Percentiles rank a stretch among this genome's conserved stretches.
These are phyloP conservation scores for Anthopleura xanthogrammica DNA, from an alignment of 92 coral and sea anemone species.

Conservation along the genomic window DNA sequence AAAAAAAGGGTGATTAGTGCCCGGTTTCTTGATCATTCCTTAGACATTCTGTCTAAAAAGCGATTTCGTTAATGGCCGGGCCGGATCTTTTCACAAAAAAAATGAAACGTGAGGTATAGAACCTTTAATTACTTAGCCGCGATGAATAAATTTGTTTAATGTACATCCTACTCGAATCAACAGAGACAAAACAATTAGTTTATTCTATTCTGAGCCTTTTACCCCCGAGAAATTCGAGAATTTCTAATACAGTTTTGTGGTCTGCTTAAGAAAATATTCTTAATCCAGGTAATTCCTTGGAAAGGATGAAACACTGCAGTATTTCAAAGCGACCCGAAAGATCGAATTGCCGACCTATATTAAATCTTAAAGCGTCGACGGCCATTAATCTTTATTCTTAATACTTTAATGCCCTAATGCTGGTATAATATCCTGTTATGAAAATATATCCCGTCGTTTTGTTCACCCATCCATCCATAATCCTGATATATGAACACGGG, in stretches of 20 bases:
- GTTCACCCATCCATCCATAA: neutral
- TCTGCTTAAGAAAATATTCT: neutral
- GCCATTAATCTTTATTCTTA: neutral
- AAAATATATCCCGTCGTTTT: neutral
- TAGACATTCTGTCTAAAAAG: slow-evolving; percentile 28
- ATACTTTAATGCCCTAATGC: slow-evolving; percentile 5
- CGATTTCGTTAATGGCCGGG: slow-evolving; percentile 23
- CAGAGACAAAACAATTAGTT: slow-evolving; percentile 14
- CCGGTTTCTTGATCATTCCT: slow-evolving; percentile 2
- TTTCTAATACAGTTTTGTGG: neutral
- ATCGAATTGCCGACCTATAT: neutral
- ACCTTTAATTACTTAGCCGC: slow-evolving; percentile 35
- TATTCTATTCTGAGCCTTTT: slow-evolving; percentile 10
- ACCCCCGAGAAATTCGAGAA: neutral
- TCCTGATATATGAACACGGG: neutral
- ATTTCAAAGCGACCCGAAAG: neutral
- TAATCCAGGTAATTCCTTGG: neutral
- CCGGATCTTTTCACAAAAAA: slow-evolving; percentile 30
- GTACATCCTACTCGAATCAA: slow-evolving; percentile 11
- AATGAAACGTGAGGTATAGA: slow-evolving; percentile 23
- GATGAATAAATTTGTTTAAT: slow-evolving; percentile 28
- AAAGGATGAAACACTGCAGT: neutral
- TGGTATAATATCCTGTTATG: slow-evolving; percentile 1
- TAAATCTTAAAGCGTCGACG: neutral
- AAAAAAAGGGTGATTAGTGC: neutral